Evolutionary conservation across 35 echinoderm and acorn worm species (phyloP).

Genomic region (Nesometra sesokonis): DNA sequence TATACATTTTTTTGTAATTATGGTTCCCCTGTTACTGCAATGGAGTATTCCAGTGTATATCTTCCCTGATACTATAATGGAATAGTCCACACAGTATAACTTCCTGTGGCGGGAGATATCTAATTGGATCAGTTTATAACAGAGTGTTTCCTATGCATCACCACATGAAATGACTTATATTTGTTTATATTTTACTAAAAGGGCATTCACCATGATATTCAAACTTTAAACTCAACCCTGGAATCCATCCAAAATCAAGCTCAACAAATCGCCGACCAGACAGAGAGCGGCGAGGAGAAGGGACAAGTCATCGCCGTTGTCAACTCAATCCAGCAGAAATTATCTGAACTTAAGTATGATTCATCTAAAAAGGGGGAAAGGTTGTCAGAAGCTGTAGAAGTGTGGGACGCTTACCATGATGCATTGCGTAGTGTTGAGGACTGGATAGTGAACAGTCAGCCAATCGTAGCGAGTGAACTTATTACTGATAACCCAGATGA

Average conservation of each 20-base stretch:
- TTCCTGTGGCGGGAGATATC: not conserved
- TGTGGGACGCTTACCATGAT: conserved; percentile 61
- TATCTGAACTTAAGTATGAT: conserved; percentile 25
- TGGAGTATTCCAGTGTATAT: not conserved
- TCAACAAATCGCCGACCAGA: conserved; percentile 48
- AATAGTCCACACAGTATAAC: not conserved
- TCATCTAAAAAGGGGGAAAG: conserved; percentile 23
- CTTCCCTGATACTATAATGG: not conserved
- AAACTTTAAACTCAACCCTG: not conserved
- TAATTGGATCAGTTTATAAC: not conserved
- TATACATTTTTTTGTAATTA: too few species aligned
- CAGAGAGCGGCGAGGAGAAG: conserved; percentile 34
- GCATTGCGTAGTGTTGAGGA: conserved; percentile 23
- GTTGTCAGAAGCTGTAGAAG: conserved; percentile 41
- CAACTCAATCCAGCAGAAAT: conserved; percentile 22
- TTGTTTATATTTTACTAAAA: not conserved
- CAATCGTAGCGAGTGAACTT: conserved; percentile 19
- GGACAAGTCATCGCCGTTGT: conserved; percentile 20
- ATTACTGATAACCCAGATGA: conserved; percentile 15
- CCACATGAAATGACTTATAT: not conserved
- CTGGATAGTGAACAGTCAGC: conserved; percentile 45
- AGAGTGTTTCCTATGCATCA: not conserved
- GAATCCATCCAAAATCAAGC: conserved; percentile 36
- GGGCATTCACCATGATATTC: not conserved
- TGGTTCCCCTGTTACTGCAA: not conserved